Evolutionary conservation across 2,888 invertebrate genomes (phyloP).

Genomic region (Parnassius smintheus): DNA sequence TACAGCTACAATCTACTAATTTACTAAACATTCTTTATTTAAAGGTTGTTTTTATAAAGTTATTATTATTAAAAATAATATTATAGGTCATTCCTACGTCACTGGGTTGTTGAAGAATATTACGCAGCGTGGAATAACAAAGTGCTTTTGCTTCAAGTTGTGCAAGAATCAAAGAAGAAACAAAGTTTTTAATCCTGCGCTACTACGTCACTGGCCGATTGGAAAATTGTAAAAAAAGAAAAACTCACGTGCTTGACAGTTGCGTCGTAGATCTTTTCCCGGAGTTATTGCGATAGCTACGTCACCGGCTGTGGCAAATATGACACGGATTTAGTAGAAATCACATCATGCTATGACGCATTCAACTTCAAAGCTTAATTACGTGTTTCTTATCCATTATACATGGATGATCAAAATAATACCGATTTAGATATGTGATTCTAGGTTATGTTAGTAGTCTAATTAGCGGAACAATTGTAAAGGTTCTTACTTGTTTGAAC

Average conservation of each 20-base stretch:
- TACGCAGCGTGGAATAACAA: constrained; percentile 2
- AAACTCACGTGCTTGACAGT: not conserved
- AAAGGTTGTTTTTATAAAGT: too few relatives aligned
- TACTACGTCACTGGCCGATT: constrained; percentile 8
- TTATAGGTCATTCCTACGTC: constrained; percentile 1
- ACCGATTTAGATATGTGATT: not conserved
- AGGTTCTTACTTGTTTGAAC: not conserved
- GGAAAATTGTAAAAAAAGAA: not conserved
- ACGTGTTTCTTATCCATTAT: constrained; percentile 2
- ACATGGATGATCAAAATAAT: not conserved
- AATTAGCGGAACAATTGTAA: not conserved
- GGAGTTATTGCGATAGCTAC: constrained; percentile 5
- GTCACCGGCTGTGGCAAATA: constrained; percentile 13
- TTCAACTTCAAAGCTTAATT: constrained; percentile 12
- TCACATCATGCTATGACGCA: constrained; percentile 15
- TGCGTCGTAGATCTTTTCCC: not conserved
- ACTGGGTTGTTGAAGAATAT: not conserved
- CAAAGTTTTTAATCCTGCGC: not conserved
- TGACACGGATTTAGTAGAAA: constrained; percentile 1
- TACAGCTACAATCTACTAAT: too few relatives aligned
- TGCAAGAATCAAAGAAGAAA: constrained; percentile 4
- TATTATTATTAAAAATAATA: too few relatives aligned
- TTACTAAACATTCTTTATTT: too few relatives aligned
- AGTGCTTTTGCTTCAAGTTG: not conserved
- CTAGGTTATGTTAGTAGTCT: not conserved